Conservation (phyloP, 2,113 vertebrate species). For the Vanacampus margaritifer region DNA sequence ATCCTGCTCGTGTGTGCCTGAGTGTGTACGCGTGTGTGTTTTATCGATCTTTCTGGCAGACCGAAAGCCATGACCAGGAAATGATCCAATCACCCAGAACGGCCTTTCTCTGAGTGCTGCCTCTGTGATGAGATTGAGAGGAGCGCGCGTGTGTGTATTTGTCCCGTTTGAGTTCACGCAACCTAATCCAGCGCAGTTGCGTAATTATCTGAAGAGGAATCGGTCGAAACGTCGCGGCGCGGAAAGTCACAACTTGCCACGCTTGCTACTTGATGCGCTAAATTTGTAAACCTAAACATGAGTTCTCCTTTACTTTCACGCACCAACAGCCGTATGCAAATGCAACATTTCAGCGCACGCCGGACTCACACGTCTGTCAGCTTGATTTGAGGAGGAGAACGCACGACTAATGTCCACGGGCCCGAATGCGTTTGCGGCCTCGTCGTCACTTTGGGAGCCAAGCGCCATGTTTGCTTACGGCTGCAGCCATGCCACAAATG, state of each 20-base stretch:
- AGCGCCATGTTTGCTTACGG: conserved; percentile 29
- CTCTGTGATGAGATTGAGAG: conserved; percentile 34
- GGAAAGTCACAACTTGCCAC: neutral
- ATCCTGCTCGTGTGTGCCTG: conserved; percentile 18
- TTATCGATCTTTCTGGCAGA: conserved; percentile 48
- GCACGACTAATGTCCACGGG: conserved; percentile 32
- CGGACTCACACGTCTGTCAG: conserved; percentile 43
- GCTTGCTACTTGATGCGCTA: conserved; percentile 1
- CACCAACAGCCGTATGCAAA: conserved; percentile 14
- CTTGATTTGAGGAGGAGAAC: conserved; percentile 32
- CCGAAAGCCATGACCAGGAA: conserved; percentile 53
- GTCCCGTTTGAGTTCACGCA: conserved; percentile 20
- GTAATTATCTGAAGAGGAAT: neutral
- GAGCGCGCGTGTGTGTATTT: conserved; percentile 30
- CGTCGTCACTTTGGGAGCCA: conserved; percentile 21
- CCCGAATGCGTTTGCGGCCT: conserved; percentile 25
- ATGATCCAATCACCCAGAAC: conserved; percentile 53
- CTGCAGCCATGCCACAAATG: conserved; percentile 31
- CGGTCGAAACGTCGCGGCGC: neutral
- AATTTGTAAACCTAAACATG: conserved; percentile 7
- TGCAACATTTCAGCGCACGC: conserved; percentile 21
- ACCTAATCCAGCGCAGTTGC: conserved; percentile 4
- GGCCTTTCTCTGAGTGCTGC: conserved; percentile 22
- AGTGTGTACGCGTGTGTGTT: conserved; percentile 19
- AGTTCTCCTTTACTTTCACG: neutral